Percentiles rank a stretch among this genome's conserved stretches.
These are phyloP conservation scores for Poecilia wingei DNA, from an alignment of 2,797 vertebrate species.

Conservation along the genomic window DNA sequence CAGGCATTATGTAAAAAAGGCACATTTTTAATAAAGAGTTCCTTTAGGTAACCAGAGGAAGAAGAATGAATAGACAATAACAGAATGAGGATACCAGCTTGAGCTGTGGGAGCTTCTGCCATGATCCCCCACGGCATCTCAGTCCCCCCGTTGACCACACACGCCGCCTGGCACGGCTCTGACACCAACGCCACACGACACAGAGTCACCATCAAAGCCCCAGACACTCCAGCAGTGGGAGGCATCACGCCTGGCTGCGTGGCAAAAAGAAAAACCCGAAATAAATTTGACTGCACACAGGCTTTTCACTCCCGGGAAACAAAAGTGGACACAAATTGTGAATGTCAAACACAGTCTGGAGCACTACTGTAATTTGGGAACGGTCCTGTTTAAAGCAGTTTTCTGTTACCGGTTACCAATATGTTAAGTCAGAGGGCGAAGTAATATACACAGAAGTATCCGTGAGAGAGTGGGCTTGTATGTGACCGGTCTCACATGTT, in stretches of 20 bases:
- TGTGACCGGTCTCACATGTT: constrained; percentile 70
- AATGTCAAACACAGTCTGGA: constrained; percentile 62
- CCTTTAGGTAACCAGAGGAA: constrained; percentile 56
- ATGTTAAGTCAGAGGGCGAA: constrained; percentile 47
- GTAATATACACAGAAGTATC: constrained; percentile 58
- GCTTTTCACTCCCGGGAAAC: constrained; percentile 30
- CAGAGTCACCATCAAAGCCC: constrained; percentile 57
- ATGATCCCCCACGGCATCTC: constrained; percentile 23
- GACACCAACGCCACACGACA: constrained; percentile 66
- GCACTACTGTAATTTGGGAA: constrained; percentile 59
- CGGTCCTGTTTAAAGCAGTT: constrained; percentile 59
- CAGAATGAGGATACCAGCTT: constrained; percentile 16
- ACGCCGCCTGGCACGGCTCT: constrained; percentile 61
- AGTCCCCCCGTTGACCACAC: constrained; percentile 69
- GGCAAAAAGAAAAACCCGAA: constrained; percentile 17
- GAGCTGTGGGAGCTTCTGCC: constrained; percentile 39
- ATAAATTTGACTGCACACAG: constrained; percentile 39
- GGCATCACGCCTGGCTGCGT: constrained; percentile 50
- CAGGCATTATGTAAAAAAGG: constrained; percentile 32
- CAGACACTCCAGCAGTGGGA: constrained; percentile 70
- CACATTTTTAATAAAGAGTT: constrained; percentile 40
- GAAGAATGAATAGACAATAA: constrained; percentile 5
- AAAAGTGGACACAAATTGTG: constrained; percentile 53
- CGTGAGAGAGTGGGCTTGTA: constrained; percentile 33
- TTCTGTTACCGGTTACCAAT: constrained; percentile 58